Percentiles rank a stretch among this genome's conserved stretches.
phyloP scores from a whole-genome alignment of 64 coral and sea anemone species.

The Actinia tenebrosa region DNA sequence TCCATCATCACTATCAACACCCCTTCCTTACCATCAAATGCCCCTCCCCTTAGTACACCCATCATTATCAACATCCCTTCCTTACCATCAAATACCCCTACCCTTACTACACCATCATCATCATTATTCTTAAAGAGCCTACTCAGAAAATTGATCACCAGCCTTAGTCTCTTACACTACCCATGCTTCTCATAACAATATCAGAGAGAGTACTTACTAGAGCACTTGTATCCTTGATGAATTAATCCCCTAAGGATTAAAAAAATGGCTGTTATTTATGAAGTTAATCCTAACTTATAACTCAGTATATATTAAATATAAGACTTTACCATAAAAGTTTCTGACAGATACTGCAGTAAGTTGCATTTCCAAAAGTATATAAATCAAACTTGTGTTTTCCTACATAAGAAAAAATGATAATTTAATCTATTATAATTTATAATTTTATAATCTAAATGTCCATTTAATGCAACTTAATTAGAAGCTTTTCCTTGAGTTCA shows the following conservation, averaged over 20 bases:
- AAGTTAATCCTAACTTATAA: too few relatives aligned
- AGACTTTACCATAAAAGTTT: constrained; percentile 57
- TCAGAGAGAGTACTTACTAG: constrained; percentile 11
- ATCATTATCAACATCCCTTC: too few relatives aligned
- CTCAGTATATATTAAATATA: too few relatives aligned
- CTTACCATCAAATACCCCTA: too few relatives aligned
- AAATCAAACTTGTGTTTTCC: constrained; percentile 65
- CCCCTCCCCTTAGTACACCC: too few relatives aligned
- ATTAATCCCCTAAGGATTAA: constrained; percentile 45
- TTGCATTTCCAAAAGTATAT: constrained; percentile 46
- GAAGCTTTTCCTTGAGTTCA: not conserved
- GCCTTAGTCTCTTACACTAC: not conserved
- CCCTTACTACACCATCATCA: too few relatives aligned
- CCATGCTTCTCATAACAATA: not conserved
- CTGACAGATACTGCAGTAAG: constrained; percentile 58
- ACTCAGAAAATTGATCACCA: not conserved
- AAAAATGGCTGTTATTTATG: not conserved
- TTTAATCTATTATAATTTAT: not conserved
- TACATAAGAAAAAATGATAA: constrained; percentile 2
- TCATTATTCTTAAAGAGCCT: too few relatives aligned
- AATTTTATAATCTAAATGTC: not conserved
- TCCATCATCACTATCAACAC: too few relatives aligned
- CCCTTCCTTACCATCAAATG: too few relatives aligned
- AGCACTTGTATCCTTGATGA: constrained; percentile 73
- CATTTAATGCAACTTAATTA: too few relatives aligned